phyloP scores from a whole-genome alignment of 2,113 vertebrate species.

The Cromileptes altivelis region DNA sequence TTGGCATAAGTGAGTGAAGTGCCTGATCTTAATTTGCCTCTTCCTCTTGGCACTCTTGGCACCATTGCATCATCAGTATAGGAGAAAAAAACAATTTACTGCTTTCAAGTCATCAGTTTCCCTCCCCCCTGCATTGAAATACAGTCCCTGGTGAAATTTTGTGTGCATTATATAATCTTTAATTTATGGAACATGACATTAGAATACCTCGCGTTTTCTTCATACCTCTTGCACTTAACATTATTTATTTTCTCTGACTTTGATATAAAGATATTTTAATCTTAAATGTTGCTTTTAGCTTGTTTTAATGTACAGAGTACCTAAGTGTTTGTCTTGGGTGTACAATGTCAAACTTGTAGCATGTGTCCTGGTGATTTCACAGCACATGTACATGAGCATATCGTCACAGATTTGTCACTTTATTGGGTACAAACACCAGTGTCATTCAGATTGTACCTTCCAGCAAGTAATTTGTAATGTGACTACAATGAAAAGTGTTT shows the following conservation, averaged over 20 bases:
- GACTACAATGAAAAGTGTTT: not conserved
- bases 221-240: not conserved
- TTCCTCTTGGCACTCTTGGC: too few species aligned
- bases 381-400: not conserved
- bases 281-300: not conserved
- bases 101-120: not conserved
- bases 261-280: not conserved
- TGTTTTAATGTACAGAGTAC: not conserved
- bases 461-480: not conserved
- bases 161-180: not conserved
- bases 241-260: not conserved
- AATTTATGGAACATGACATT: not conserved
- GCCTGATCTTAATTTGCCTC: constrained; percentile 10
- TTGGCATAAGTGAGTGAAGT: not conserved
- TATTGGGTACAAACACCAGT: not conserved
- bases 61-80: not conserved
- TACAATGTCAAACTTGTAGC: not conserved
- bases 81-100: not conserved
- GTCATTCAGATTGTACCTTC: not conserved
- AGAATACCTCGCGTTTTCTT: not conserved
- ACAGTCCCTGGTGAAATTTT: not conserved
- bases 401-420: not conserved
- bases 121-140: not conserved
- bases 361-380: not conserved
- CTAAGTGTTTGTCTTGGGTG: not conserved